Base-by-base conservation (phyloP, 64 coral and sea anemone species). In the Pachyseris speciosa region DNA sequence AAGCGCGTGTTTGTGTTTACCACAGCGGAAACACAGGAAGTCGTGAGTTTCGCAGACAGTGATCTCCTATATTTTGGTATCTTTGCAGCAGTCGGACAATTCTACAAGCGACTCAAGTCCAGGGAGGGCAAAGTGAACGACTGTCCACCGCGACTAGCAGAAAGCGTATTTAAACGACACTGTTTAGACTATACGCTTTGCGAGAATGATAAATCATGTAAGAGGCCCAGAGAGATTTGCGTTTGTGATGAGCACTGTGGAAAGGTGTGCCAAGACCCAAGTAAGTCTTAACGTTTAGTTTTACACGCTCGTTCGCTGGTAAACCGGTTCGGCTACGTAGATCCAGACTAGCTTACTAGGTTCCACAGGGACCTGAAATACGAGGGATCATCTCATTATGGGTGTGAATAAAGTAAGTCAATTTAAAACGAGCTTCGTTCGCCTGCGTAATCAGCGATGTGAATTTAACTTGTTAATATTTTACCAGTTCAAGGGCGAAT, bases 381-480 rank as follows among this genome's bases (percentile, higher is more conserved):
- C 2, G 22, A 38, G 31, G 36, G 26, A 42, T 81, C 53, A 0
- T 61, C 1, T 40, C 50, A 22, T 61, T 24, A 36, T 9, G 53
- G 31, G 37, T 19, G 11, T 37, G 50, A 81, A 61, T 22, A 81
- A 79, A 81, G 33, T 81, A 7, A 80, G 60, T 61, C 32, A 39
- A 71, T 39, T 71, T 41, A 39, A 61, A 33, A 61, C 19, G 36
- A 63, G 36, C 34, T 26, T 24, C 17, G 32, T 37, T 61, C 10
- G 50, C 22, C n/a, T n/a, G n/a, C n/a, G 16, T 81, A 61, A 81
- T 60, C 51, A 61, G 52, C 31, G 51, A n/a, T 19, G 33, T 55
- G 39, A 63, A 26, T 55, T 55, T 5, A 78, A 57, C 30, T 55
- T 78, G 75, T 81, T 81, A 60, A 81, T 81, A 81, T 81, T 81